Evolutionary conservation across 2,113 vertebrate species (phyloP).

Genomic region (Dipodomys spectabilis): DNA sequence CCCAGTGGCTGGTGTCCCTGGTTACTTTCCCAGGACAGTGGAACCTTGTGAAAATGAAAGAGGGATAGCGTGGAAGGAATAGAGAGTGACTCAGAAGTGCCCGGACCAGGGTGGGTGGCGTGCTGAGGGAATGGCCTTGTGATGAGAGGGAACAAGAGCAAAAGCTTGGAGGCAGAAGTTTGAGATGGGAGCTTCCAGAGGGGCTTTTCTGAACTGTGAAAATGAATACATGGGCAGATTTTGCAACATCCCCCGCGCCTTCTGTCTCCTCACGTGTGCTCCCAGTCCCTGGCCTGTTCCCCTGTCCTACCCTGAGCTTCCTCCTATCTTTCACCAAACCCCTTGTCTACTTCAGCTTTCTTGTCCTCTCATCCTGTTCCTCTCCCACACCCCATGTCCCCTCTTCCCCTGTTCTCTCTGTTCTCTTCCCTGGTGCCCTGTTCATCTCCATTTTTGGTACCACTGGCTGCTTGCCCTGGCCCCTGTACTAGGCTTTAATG

Average conservation of each 20-base stretch:
- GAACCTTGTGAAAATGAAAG: conserved; percentile 38
- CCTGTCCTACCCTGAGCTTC: conserved; percentile 56
- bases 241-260: conserved; percentile 67
- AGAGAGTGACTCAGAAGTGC: conserved; percentile 71
- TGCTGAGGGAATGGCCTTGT: conserved; percentile 57
- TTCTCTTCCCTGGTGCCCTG: conserved; percentile 58
- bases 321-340: conserved; percentile 37
- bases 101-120: conserved; percentile 16
- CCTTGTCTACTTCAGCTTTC: conserved; percentile 59
- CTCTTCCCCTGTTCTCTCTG: not conserved
- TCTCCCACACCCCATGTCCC: not conserved
- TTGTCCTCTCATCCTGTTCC: not conserved
- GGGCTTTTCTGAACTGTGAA: conserved; percentile 77
- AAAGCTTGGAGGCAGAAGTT: conserved; percentile 69
- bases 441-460: conserved; percentile 40
- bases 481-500: conserved; percentile 62
- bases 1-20: not conserved
- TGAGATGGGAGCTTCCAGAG: conserved; percentile 53
- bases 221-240: conserved; percentile 71
- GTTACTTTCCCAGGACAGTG: conserved; percentile 53
- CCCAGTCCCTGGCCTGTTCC: not conserved
- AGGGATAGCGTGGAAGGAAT: not conserved
- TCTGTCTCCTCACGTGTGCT: conserved; percentile 28
- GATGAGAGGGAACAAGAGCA: conserved; percentile 64
- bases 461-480: conserved; percentile 69